Evolutionary conservation across 2,797 vertebrate genomes (phyloP).

Genomic region (Morus bassanus): DNA sequence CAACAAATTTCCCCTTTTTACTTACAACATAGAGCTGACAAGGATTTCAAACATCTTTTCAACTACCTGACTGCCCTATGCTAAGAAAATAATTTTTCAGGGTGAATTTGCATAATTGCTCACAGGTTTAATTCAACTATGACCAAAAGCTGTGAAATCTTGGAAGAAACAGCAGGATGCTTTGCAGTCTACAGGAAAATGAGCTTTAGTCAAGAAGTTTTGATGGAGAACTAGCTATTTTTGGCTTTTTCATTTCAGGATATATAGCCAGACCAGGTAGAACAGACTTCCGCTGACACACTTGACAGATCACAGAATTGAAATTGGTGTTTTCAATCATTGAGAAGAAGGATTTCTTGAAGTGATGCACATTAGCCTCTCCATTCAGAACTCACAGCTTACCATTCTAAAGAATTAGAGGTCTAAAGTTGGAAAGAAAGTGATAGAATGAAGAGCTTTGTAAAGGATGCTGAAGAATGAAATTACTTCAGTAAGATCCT

Average conservation of each 20-base stretch:
- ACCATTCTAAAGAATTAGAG: slow-evolving; percentile 27
- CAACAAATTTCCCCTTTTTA: background rate
- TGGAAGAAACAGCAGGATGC: slow-evolving; percentile 16
- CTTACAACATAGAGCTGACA: background rate
- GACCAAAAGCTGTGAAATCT: slow-evolving; percentile 26
- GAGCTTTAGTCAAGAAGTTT: slow-evolving; percentile 6
- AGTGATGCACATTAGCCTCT: background rate
- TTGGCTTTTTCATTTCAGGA: slow-evolving; percentile 38
- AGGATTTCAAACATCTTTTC: background rate
- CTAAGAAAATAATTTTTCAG: slow-evolving; percentile 2
- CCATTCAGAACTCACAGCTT: slow-evolving; percentile 5
- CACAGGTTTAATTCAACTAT: background rate
- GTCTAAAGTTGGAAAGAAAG: slow-evolving; percentile 7
- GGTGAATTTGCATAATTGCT: slow-evolving; percentile 33
- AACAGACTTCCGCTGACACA: slow-evolving; percentile 37
- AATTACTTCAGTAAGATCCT: background rate
- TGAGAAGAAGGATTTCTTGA: slow-evolving; percentile 27
- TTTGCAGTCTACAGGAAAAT: slow-evolving; percentile 29
- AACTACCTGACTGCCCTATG: background rate
- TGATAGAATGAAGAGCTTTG: background rate
- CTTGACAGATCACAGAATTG: slow-evolving; percentile 33
- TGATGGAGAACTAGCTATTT: slow-evolving; percentile 36
- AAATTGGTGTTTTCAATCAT: slow-evolving; percentile 34
- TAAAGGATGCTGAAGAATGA: background rate
- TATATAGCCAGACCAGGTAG: background rate